Evolutionary conservation across 2,797 vertebrate genomes (phyloP).

Genomic region (Macropus fuliginosus): DNA sequence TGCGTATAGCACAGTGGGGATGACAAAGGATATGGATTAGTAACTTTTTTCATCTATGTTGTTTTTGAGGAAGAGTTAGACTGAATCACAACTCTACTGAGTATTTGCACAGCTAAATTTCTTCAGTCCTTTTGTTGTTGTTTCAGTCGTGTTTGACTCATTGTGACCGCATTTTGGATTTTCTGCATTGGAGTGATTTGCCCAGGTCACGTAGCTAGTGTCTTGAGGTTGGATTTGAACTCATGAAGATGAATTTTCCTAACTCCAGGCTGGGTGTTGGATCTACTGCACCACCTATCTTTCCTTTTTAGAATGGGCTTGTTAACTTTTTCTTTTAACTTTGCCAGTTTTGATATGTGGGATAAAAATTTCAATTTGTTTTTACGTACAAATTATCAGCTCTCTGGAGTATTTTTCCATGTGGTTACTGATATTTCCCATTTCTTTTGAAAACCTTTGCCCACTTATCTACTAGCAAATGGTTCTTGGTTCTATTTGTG

Average conservation of each 20-base stretch:
- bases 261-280: no score
- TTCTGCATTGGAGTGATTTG: not conserved
- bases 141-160: not conserved
- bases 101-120: not conserved
- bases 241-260: no score
- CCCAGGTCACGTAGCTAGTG: not conserved
- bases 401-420: not conserved
- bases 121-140: not conserved
- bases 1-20: not conserved
- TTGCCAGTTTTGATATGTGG: not conserved
- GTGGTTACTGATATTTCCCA: not conserved
- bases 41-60: not conserved
- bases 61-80: not conserved
- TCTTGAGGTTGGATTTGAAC: no score
- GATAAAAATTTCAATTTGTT: not conserved
- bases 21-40: not conserved
- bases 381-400: not conserved
- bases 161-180: not conserved
- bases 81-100: not conserved
- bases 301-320: not conserved
- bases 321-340: not conserved
- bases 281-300: no score
- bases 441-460: not conserved
- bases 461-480: not conserved
- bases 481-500: not conserved